Evolutionary conservation across 2,113 vertebrate species (phyloP).

Genomic region (Corythornis madagascariensis): DNA sequence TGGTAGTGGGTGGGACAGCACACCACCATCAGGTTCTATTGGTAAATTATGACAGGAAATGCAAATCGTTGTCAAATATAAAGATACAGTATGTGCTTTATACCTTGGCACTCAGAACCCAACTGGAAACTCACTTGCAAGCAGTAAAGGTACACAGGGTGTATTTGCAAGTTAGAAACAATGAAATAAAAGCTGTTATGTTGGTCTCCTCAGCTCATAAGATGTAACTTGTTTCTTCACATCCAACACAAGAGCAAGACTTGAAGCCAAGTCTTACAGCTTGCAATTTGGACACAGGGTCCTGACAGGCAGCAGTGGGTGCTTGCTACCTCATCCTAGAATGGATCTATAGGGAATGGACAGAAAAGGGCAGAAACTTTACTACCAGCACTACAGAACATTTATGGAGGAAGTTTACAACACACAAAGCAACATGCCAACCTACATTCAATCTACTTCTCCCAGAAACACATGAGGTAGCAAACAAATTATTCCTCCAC

Average conservation of each 20-base stretch:
- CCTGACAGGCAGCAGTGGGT: neutral
- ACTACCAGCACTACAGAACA: neutral
- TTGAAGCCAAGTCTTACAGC: neutral
- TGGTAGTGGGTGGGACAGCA: neutral
- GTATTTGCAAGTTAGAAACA: neutral
- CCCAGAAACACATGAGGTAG: neutral
- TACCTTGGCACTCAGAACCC: neutral
- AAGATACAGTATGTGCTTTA: neutral
- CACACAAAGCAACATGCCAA: neutral
- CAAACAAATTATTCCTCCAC: neutral
- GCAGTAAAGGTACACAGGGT: neutral
- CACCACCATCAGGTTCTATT: neutral
- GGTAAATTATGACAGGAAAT: neutral
- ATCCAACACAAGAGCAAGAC: neutral
- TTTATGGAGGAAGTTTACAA: too few relatives aligned
- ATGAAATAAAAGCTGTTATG: neutral
- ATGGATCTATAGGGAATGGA: neutral
- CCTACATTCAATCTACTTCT: too few relatives aligned
- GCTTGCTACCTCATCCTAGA: neutral
- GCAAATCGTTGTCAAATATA: neutral
- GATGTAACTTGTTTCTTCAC: neutral
- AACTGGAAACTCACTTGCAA: neutral
- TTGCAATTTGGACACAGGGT: neutral
- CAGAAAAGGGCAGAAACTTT: neutral
- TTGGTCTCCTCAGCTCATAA: neutral